phyloP scores from a whole-genome alignment of 2,113 vertebrate genomes.

The Argyrosomus japonicus region DNA sequence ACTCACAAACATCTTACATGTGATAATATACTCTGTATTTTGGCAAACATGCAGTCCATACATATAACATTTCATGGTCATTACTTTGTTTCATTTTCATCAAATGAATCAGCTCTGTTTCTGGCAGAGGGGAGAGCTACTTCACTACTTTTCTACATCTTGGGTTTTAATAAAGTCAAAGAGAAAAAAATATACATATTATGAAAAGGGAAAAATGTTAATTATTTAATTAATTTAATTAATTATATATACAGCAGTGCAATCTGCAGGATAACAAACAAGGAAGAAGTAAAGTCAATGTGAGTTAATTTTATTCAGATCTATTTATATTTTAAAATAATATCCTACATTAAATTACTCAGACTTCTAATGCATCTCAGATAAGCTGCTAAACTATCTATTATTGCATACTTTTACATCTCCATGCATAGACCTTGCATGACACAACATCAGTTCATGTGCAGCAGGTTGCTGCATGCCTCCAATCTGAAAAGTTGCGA shows the following conservation, averaged over 20 bases:
- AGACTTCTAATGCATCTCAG: neutral
- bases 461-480: conserved; percentile 11
- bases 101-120: neutral
- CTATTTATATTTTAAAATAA: neutral
- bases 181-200: neutral
- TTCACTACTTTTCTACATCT: neutral
- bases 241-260: neutral
- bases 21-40: no score
- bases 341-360: neutral
- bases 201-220: neutral
- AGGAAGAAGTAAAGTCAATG: neutral
- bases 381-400: neutral
- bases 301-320: neutral
- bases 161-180: neutral
- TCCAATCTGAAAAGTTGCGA: neutral
- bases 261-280: neutral
- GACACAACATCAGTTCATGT: neutral
- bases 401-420: neutral
- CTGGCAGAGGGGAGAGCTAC: neutral
- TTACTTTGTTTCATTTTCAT: neutral
- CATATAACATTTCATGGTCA: neutral
- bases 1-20: neutral
- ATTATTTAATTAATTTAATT: neutral
- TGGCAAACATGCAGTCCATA: neutral
- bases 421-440: neutral